Evolutionary conservation across 53 echinoderm and acorn worm genomes (phyloP).

Genomic region (Glandiceps talaboti): DNA sequence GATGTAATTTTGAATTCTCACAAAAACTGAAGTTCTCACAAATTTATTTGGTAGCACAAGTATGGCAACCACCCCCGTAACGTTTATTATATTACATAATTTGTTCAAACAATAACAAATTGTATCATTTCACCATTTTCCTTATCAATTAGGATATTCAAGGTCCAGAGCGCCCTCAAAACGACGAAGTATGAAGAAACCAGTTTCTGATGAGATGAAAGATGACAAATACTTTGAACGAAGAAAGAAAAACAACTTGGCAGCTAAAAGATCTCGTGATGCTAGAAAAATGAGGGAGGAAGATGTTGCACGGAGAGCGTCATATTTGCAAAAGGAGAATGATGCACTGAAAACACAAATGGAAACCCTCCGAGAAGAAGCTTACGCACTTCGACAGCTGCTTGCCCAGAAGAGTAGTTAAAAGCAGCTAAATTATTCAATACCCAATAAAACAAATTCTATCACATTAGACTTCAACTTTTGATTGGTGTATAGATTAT

Average conservation of each 20-base stretch:
- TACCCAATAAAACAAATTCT: not conserved
- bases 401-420: constrained; percentile 27
- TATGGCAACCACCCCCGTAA: too few species aligned
- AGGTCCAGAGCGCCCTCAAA: constrained; percentile 1
- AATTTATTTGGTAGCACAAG: too few species aligned
- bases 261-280: constrained; percentile 91
- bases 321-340: constrained; percentile 79
- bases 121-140: too few species aligned
- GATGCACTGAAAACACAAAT: constrained; percentile 70
- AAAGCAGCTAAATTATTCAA: too few species aligned
- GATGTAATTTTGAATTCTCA: too few species aligned
- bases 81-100: too few species aligned
- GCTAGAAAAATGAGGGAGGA: constrained; percentile 75
- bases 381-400: constrained; percentile 70
- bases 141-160: not conserved
- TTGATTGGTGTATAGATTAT: too few species aligned
- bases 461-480: not conserved
- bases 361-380: constrained; percentile 70
- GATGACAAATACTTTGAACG: constrained; percentile 86
- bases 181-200: constrained; percentile 31
- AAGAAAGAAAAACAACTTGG: constrained; percentile 76
- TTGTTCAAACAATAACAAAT: too few species aligned
- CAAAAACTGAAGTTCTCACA: too few species aligned
- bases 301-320: constrained; percentile 66
- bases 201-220: constrained; percentile 46